Base-by-base conservation (phyloP, 2,113 vertebrate genomes). In the Microcebus murinus region DNA sequence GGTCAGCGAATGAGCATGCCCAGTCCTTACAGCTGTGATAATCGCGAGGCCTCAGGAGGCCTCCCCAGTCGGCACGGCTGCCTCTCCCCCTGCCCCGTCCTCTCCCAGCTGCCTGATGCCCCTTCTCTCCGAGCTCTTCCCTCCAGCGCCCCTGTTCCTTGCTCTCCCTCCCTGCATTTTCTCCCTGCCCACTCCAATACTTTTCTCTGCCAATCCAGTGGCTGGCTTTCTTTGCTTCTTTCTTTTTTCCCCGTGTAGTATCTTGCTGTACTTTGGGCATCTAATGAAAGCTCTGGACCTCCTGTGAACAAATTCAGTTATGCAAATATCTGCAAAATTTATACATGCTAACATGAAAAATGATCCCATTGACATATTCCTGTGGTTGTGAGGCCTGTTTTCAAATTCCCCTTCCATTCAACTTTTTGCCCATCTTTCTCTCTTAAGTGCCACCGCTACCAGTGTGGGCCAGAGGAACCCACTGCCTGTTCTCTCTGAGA, bases 41-140 rank as follows among this genome's bases (percentile, higher is more conserved):
- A 11, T 27, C 15, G 55, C 0, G 20, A 45, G 1, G 13, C 34
- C 13, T 15, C 0, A 4, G 6, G 1, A 25, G 10, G 0, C n/a
- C 20, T 15, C 1, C 15, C 18, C 1, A 5, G 7, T 29, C 14
- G 29, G n/a, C 18, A 5, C 12, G 20, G 12, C 0, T 15, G 12
- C 0, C 1, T 8, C 14, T 4, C 1, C 2, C 2, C 12, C 6
- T 2, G 13, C 74, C 39, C 8, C 1, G 1, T 6, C 15, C 9
- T 27, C 17, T 20, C 50, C 50, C 12, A 15, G 13, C 29, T n/a
- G 18, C 34, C 17, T 6, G 1, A 18, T 2, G 3, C 9, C n/a
- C 11, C 18, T 23, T 4, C 25, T 11, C n/a, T 50, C 34, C 3
- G 12, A 21, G 6, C 20, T 42, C 8, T 74, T 31, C 6, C 61